Evolutionary conservation across 2,113 vertebrate genomes (phyloP).

Genomic region (Myotis davidii): DNA sequence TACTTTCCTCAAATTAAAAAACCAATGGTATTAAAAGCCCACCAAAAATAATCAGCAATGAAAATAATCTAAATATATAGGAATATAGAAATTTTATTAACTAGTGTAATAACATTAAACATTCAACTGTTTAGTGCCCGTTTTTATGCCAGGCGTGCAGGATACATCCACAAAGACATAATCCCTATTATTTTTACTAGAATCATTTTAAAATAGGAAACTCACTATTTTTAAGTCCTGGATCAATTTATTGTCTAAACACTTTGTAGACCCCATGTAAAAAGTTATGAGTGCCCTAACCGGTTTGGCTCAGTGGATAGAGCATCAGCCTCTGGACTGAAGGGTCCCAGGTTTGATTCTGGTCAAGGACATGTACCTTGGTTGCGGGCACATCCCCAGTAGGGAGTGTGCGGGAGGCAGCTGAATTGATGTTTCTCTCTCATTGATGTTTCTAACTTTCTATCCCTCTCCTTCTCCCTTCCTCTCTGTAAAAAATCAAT

Average conservation of each 20-base stretch:
- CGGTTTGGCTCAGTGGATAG: too few relatives aligned
- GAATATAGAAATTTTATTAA: not conserved
- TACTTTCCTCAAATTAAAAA: not conserved
- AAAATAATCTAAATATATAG: not conserved
- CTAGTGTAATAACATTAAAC: not conserved
- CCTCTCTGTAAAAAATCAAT: too few relatives aligned
- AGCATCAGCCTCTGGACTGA: too few relatives aligned
- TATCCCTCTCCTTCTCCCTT: too few relatives aligned
- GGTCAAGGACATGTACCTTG: too few relatives aligned
- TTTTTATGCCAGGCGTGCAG: not conserved
- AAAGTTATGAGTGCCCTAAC: not conserved
- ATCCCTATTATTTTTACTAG: not conserved
- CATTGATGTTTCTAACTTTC: too few relatives aligned
- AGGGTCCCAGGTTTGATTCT: too few relatives aligned
- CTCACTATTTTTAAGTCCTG: not conserved
- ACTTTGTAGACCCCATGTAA: not conserved
- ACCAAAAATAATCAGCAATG: not conserved
- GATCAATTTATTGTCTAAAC: not conserved
- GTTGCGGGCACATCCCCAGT: too few relatives aligned
- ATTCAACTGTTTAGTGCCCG: not conserved
- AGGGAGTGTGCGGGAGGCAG: too few relatives aligned
- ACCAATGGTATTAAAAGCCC: not conserved
- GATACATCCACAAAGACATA: not conserved
- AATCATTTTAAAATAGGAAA: not conserved
- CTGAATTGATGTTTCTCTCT: too few relatives aligned